Evolutionary conservation across 2,113 vertebrate genomes (phyloP).

Genomic region (Halcyon malimbica): DNA sequence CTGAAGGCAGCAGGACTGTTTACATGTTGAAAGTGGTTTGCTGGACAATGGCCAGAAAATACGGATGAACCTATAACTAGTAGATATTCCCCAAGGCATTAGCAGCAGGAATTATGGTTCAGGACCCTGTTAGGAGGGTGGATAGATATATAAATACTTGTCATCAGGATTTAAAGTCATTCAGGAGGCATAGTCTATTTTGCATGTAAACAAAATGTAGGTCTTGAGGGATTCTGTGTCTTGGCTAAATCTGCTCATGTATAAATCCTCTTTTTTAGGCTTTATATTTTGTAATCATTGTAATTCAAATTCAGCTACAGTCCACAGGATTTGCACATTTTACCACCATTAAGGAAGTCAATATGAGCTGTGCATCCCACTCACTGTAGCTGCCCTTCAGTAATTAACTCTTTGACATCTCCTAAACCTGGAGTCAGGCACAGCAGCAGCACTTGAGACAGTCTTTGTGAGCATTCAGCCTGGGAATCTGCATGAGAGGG

Average conservation of each 20-base stretch:
- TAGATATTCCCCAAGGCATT: neutral
- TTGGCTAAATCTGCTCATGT: slow-evolving; percentile 28
- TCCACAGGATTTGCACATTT: slow-evolving; percentile 52
- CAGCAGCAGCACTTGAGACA: neutral
- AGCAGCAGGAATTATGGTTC: neutral
- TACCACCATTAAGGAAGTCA: slow-evolving; percentile 44
- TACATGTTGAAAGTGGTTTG: neutral
- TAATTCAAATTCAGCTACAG: slow-evolving; percentile 54
- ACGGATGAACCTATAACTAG: neutral
- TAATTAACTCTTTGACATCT: slow-evolving; percentile 33
- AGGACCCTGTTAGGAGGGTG: neutral
- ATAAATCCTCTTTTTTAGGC: slow-evolving; percentile 65
- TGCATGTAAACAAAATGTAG: slow-evolving; percentile 58
- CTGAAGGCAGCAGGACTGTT: neutral
- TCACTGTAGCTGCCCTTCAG: neutral
- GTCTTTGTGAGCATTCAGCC: neutral
- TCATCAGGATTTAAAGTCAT: neutral
- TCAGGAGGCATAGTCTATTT: slow-evolving; percentile 3
- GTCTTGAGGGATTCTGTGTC: slow-evolving; percentile 50
- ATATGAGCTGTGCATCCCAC: neutral
- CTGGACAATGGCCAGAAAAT: slow-evolving; percentile 21
- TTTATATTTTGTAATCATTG: slow-evolving; percentile 57
- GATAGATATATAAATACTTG: slow-evolving; percentile 21
- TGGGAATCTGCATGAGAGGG: neutral
- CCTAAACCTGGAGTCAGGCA: neutral